phyloP scores from a whole-genome alignment of 2,113 vertebrate genomes.

The Tyto alba region DNA sequence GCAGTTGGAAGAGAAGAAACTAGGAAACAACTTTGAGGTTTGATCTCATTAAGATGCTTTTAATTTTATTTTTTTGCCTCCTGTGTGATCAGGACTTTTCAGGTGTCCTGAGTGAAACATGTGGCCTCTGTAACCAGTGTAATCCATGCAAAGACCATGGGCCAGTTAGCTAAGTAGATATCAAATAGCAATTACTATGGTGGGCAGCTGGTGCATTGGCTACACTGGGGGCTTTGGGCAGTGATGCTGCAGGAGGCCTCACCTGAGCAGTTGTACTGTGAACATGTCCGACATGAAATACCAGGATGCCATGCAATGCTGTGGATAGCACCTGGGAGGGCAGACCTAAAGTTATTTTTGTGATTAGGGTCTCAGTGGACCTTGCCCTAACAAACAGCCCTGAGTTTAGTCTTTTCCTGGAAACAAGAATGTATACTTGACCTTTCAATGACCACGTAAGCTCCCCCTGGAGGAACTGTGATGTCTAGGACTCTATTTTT shows the following conservation, averaged over 20 bases:
- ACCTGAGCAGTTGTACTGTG: neutral
- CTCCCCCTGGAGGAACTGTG: neutral
- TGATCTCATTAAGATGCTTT: neutral
- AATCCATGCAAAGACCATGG: neutral
- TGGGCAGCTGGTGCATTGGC: accelerated
- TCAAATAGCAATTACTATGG: neutral
- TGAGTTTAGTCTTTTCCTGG: no score
- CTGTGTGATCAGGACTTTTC: neutral
- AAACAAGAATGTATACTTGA: neutral
- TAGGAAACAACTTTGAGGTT: neutral
- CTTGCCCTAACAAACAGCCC: no score
- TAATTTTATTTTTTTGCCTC: neutral
- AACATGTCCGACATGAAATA: neutral
- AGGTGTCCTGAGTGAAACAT: neutral
- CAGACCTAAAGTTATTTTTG: neutral
- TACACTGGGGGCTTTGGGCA: neutral
- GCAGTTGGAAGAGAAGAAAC: neutral
- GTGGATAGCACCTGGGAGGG: accelerated
- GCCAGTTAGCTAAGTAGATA: neutral
- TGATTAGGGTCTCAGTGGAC: neutral
- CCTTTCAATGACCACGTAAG: neutral
- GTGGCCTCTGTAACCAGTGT: neutral
- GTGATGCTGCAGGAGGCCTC: neutral
- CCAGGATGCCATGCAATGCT: neutral
- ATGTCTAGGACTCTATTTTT: neutral